Evolutionary conservation across 2,797 vertebrate species (phyloP).

Genomic region (Sebastes cheni): DNA sequence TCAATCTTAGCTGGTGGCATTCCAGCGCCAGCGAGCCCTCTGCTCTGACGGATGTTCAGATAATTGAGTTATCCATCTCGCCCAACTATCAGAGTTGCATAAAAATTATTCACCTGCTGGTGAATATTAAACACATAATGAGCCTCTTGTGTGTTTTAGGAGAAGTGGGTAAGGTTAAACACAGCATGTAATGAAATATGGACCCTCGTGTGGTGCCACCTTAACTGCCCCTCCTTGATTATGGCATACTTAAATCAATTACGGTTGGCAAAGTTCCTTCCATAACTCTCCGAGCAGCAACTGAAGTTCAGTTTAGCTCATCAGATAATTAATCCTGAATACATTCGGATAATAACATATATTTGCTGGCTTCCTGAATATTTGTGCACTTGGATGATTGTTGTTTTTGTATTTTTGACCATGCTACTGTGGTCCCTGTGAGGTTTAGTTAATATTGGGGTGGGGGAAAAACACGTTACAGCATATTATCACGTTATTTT

Average conservation of each 20-base stretch:
- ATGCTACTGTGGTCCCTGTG: not conserved
- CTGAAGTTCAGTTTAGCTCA: conserved; percentile 34
- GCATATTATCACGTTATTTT: too few relatives aligned
- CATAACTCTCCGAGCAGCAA: conserved; percentile 45
- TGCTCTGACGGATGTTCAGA: conserved; percentile 94
- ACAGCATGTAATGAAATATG: conserved; percentile 81
- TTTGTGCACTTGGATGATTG: not conserved
- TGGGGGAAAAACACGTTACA: accelerated
- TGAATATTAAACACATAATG: conserved; percentile 99
- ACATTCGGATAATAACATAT: not conserved
- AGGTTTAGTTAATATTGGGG: not conserved
- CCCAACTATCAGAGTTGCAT: conserved; percentile 98
- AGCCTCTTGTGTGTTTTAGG: conserved; percentile 93
- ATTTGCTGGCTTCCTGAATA: not conserved
- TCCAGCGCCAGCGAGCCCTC: conserved; percentile 85
- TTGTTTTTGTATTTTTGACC: not conserved
- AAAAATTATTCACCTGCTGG: conserved; percentile 99
- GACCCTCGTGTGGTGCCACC: conserved; percentile 60
- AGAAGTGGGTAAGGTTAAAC: conserved; percentile 87
- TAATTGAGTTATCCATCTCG: conserved; percentile 99
- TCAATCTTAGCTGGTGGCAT: conserved; percentile 96
- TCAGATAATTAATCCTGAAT: conserved; percentile 2
- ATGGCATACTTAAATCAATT: conserved; percentile 70
- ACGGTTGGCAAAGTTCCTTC: conserved; percentile 78
- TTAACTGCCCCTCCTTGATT: conserved; percentile 66